Base-by-base conservation (phyloP, 2,888 invertebrate species). In the Cosmia trapezina region DNA sequence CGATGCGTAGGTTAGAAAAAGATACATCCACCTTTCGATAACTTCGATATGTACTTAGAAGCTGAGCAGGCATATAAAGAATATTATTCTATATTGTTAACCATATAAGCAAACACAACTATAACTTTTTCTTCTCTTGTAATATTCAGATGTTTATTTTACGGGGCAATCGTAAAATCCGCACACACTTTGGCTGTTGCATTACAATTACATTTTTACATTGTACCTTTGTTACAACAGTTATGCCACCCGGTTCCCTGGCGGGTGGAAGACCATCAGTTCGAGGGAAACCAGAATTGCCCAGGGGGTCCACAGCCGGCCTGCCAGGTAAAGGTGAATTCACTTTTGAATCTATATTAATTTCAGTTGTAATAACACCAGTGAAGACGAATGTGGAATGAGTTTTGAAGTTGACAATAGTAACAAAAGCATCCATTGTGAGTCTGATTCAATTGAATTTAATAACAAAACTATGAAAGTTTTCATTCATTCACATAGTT, bases 301-400 rank as follows among this genome's bases (percentile, higher is more conserved):
- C 93, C 5, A 92, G 93, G 84, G 96, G 94, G 22, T 96, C 93
- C 49, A 96, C 95, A 41, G 95, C 93, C 37, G 96, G 94, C 43
- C 91, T 96, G 63, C 93, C 93, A 87, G 95, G 96, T 93, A 91
- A 89, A 61, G 76, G 81, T 80, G 1, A 76, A 54, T 43, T 6
- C 0, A 12, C 19, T 53, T 62, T 68, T 64, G 62, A 63, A 63
- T 51, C 62, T 45, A 57, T 69, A 70, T 68, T 74, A 61, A 62
- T 37, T 43, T 47, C 4, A 45, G 12, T 43, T 64, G n/a, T 9
- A 54, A 47, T 37, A 60, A 60, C 2, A 45, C 51, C 22, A 57
- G 11, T 56, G 59, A 71, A 62, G 59, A 61, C 11, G 19, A 74
- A 68, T 51, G 8, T 43, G 22, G 28, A 70, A 67, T 61, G 47